These are phyloP conservation scores for Aradus depressus DNA, from an alignment of 2,888 invertebrate species.

Conservation along the genomic window DNA sequence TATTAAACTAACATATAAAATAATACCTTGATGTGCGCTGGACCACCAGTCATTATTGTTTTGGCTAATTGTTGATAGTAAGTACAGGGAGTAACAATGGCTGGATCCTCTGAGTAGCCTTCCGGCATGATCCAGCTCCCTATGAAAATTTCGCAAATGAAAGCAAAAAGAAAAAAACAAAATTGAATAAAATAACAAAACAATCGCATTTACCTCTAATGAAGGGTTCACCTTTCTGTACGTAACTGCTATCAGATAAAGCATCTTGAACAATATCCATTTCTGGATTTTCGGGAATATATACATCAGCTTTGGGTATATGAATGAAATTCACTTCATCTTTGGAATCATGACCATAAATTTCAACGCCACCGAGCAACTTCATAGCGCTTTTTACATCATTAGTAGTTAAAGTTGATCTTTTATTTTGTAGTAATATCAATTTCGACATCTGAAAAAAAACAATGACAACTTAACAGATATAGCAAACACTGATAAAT, in stretches of 20 bases:
- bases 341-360: slow-evolving; percentile 25
- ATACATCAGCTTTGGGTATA: slow-evolving; percentile 26
- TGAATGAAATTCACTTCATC: slow-evolving; percentile 23
- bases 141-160: neutral
- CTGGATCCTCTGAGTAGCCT: slow-evolving; percentile 15
- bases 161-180: neutral
- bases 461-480: neutral
- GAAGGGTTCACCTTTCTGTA: slow-evolving; percentile 21
- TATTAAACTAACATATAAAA: neutral
- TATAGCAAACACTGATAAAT: neutral
- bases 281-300: slow-evolving; percentile 24
- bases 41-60: slow-evolving; percentile 27
- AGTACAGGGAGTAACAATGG: slow-evolving; percentile 12
- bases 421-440: slow-evolving; percentile 26
- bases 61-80: slow-evolving; percentile 27
- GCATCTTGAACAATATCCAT: slow-evolving; percentile 23
- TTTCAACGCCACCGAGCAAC: slow-evolving; percentile 21
- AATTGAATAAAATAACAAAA: neutral
- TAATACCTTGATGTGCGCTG: slow-evolving; percentile 24
- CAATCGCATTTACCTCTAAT: slow-evolving; percentile 22
- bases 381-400: slow-evolving; percentile 29
- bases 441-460: slow-evolving; percentile 24
- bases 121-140: slow-evolving; percentile 24
- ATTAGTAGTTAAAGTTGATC: slow-evolving; percentile 24
- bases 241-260: slow-evolving; percentile 14